A percentile compares a stretch with the other conserved stretches of the same genome.
Conservation (phyloP, 2,797 vertebrate genomes). For the Zalophus californianus region DNA sequence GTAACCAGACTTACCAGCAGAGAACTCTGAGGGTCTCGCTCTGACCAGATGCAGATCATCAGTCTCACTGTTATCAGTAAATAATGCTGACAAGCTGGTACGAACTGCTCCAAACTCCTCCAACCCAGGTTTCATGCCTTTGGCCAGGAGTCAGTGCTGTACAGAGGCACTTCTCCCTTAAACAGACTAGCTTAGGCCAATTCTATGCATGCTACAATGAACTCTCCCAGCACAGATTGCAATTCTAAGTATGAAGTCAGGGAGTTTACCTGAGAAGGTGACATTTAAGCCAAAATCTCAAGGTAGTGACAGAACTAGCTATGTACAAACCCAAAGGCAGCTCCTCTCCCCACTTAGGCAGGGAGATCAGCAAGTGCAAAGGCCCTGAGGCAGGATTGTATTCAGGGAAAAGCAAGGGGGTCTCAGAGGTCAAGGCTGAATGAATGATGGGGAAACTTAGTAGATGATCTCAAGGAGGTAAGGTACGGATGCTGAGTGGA, state of each 20-base stretch:
- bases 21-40: background rate
- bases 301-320: background rate
- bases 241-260: conserved; percentile 1
- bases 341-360: background rate
- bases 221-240: background rate
- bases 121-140: background rate
- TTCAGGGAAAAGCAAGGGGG: background rate
- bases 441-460: background rate
- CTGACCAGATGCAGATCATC: background rate
- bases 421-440: conserved; percentile 5
- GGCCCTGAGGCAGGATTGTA: background rate
- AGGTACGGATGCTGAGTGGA: background rate
- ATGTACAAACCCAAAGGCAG: conserved; percentile 11
- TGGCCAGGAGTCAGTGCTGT: background rate
- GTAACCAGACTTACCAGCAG: background rate
- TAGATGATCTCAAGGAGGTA: background rate
- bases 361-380: background rate
- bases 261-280: background rate
- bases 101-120: background rate
- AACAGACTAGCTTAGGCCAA: background rate
- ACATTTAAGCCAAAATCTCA: background rate
- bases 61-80: background rate
- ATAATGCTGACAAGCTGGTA: background rate
- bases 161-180: conserved; percentile 35
- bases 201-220: background rate